Base-by-base conservation (phyloP, 2,888 invertebrate species). In the Chalcis sispes region DNA sequence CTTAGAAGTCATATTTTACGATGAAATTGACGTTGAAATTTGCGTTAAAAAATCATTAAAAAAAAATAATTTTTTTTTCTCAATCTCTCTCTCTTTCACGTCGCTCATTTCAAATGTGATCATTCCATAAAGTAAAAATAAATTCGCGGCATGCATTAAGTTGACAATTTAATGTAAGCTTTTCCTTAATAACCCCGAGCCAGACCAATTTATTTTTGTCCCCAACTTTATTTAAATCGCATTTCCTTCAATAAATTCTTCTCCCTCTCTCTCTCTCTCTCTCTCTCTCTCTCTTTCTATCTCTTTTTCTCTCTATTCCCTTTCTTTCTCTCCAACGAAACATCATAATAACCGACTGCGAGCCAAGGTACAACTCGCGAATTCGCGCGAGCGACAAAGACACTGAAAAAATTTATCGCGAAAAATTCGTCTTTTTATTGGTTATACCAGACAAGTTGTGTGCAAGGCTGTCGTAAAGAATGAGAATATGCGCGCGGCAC, bases 391-490 rank as follows among this genome's bases (percentile, higher is more conserved):
- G 46, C 7, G n/a, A n/a, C n/a, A 36, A 36, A 36, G 46, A n/a
- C 3, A 15, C 4, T 20, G 15, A 40, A 58, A 72, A 72, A 73
- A 73, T 67, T 67, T 66, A 59, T 67, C 73, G 54, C 46, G 61
- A 50, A 65, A 72, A 72, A 65, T 72, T 65, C 32, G 54, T 56
- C 64, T 42, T 66, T 73, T 73, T 74, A 56, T 59, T 59, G 36
- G n/a, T 48, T 54, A 52, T 18, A 20, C 23, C 27, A 20, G 54
- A 74, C 62, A 50, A 69, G 65, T 61, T 59, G n/a, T 54, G 52
- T 66, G 52, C 71, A 66, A 75, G 65, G n/a, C 42, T 32, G 59
- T 61, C 65, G 42, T 75, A 75, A 71, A 75, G 27, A 48, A 56
- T 69, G 56, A 64, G 69, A 59, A 58, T 67, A 54, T 23, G 36